Evolutionary conservation across 1,140 invertebrate genomes (phyloP).

Genomic region (Heliconius nattereri): DNA sequence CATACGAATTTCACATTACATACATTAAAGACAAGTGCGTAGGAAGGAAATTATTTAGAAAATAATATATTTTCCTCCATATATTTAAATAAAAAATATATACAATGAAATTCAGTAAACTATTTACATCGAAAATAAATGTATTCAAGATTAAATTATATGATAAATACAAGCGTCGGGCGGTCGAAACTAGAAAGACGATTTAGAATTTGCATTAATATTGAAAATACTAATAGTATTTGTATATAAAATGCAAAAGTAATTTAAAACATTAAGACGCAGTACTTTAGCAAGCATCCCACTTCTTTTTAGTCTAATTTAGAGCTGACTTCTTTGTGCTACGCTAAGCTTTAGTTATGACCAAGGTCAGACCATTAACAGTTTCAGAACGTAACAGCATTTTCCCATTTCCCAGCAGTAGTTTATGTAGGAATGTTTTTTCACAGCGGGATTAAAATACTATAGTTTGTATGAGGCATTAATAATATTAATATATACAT

Average conservation of each 20-base stretch:
- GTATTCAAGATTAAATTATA: too few relatives aligned
- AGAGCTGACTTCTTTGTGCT: constrained; percentile 22
- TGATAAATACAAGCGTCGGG: too few relatives aligned
- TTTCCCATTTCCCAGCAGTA: constrained; percentile 57
- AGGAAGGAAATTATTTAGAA: neutral
- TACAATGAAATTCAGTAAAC: too few relatives aligned
- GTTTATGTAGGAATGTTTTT: constrained; percentile 40
- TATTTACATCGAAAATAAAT: too few relatives aligned
- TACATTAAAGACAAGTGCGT: too few relatives aligned
- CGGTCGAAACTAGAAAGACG: too few relatives aligned
- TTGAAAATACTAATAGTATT: neutral
- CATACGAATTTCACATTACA: neutral
- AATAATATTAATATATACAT: neutral
- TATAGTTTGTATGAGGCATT: constrained; percentile 32
- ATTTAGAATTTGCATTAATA: neutral
- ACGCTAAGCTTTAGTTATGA: constrained; percentile 41
- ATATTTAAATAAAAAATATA: too few relatives aligned
- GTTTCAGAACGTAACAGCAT: constrained; percentile 53
- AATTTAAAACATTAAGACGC: neutral
- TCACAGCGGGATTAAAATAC: constrained; percentile 48
- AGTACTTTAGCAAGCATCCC: neutral
- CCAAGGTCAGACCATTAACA: constrained; percentile 51
- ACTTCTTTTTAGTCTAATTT: neutral
- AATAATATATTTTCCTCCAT: neutral
- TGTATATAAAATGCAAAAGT: neutral